Base-by-base conservation (phyloP, 2,888 invertebrate species). In the Acholoe squamosa region DNA sequence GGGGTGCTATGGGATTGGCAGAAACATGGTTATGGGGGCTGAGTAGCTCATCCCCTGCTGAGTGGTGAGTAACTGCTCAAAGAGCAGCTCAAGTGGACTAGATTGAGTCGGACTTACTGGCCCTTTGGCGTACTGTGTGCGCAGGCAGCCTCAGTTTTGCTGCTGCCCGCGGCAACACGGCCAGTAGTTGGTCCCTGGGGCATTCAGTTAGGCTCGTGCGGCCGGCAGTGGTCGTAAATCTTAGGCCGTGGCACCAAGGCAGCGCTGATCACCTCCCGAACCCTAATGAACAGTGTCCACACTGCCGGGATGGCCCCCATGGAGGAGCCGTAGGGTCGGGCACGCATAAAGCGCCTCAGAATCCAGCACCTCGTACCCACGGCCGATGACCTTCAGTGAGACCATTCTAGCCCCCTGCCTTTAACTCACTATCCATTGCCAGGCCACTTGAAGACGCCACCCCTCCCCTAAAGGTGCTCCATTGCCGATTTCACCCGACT, bases 281-380 rank as follows among this genome's bases (percentile, higher is more conserved):
- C n/a, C 61, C 61, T 61, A 61, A 61, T 61, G 61, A 61, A 61
- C 61, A 61, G 19, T 61, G 61, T 61, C 61, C n/a, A 61, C 61
- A 61, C 19, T 0, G 61, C 61, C 3, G 61, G 61, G 61, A 61
- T 19, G 61, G 61, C 61, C 61, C n/a, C 7, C 61, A 14, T 14
- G 19, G 61, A 7, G 61, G 43, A 43, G 43, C 43, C 43, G 43
- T 10, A 43, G 43, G 43, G 43, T 43, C 5, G 43, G n/a, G n/a
- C n/a, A n/a, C 43, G 3, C 43, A 43, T 43, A 43, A 43, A 43
- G 43, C 43, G 43, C 43, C 43, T 43, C n/a, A n/a, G n/a, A n/a
- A n/a, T n/a, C 43, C 61, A n/a, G 3, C 61, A n/a, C 1, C 61
- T 14, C 61, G 61, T 3, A 19, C 61, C 61, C 3, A 14, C n/a